phyloP scores from a whole-genome alignment of 2,888 invertebrate genomes.

The Drosophila demipolita region DNA sequence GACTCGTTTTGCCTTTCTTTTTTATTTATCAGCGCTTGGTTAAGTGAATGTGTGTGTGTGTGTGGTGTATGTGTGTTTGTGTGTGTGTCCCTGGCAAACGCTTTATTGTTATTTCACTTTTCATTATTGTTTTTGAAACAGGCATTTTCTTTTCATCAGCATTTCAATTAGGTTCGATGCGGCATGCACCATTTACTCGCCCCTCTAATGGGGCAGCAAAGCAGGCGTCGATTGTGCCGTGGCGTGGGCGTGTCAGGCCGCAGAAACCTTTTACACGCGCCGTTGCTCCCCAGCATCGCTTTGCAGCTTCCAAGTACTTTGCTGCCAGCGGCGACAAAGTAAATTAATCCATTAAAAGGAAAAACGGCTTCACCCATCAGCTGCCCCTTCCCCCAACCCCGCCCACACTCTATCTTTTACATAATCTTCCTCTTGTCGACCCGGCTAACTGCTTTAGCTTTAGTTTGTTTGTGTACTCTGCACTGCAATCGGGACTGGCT shows the following conservation, averaged over 20 bases:
- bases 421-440: background rate
- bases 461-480: constrained; percentile 17
- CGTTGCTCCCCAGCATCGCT: constrained; percentile 52
- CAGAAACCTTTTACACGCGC: constrained; percentile 76
- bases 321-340: constrained; percentile 71
- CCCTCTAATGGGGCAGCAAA: constrained; percentile 41
- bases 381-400: background rate
- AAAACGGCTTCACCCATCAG: constrained; percentile 14
- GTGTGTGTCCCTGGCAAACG: constrained; percentile 54
- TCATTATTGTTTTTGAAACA: constrained; percentile 77
- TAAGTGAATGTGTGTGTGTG: constrained; percentile 34
- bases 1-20: constrained; percentile 48
- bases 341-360: constrained; percentile 75
- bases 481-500: background rate
- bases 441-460: constrained; percentile 37
- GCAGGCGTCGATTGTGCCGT: constrained; percentile 23
- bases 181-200: constrained; percentile 60
- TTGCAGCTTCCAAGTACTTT: constrained; percentile 59
- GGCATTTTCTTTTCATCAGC: constrained; percentile 75
- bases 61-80: constrained; percentile 12
- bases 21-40: constrained; percentile 40
- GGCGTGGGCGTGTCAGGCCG: constrained; percentile 52
- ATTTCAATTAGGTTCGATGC: constrained; percentile 75
- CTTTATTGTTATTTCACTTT: constrained; percentile 73
- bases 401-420: background rate